Conservation (phyloP, 2,113 vertebrate species). For the Myocastor coypus region DNA sequence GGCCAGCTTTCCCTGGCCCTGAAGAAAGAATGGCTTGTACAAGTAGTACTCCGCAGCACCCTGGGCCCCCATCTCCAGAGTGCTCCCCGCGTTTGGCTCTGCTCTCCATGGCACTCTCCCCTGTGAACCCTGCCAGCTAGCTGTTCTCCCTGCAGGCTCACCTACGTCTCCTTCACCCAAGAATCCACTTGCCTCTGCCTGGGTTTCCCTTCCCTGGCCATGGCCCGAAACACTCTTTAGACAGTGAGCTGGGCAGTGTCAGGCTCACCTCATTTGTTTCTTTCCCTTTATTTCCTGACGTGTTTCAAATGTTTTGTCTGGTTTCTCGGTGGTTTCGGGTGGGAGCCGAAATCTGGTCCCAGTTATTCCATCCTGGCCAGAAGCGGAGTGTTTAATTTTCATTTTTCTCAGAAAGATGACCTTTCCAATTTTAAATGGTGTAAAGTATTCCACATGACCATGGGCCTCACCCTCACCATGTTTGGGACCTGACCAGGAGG, state of each 20-base stretch:
- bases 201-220: background rate
- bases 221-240: background rate
- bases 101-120: background rate
- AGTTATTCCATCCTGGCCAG: constrained; percentile 44
- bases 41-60: background rate
- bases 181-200: background rate
- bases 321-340: constrained; percentile 59
- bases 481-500: background rate
- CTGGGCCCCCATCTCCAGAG: fast-evolving
- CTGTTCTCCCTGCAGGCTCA: background rate
- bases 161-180: background rate
- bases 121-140: fast-evolving
- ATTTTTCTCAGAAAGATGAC: constrained; percentile 41
- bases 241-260: background rate
- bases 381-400: constrained; percentile 26
- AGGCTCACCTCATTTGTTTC: background rate
- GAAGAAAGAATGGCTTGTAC: background rate
- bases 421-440: background rate
- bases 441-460: background rate
- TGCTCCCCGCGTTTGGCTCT: background rate
- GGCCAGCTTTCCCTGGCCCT: background rate
- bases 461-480: background rate
- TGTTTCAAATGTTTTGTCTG: constrained; percentile 63
- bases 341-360: constrained; percentile 40
- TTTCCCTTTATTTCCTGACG: background rate